A percentile compares a stretch with the other conserved stretches of the same genome.
phyloP scores from a whole-genome alignment of 1,140 invertebrate species.

The Pissodes strobi region DNA sequence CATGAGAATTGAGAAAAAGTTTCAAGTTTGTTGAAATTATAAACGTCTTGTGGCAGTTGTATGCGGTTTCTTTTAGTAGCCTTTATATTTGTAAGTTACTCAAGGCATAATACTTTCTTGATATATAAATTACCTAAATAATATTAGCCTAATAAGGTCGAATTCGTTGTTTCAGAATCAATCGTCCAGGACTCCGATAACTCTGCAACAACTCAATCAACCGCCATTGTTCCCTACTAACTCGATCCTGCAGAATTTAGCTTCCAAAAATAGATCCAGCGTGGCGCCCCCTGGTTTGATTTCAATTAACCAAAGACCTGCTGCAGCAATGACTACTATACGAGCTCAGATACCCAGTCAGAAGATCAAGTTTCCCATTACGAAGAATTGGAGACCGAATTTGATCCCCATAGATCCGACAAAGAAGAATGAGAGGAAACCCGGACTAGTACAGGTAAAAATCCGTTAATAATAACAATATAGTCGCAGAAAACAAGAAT shows the following conservation, averaged over 20 bases:
- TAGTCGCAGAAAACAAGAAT: too few relatives aligned
- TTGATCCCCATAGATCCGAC: slow-evolving; percentile 65
- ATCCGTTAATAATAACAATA: too few relatives aligned
- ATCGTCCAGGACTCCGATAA: slow-evolving; percentile 50
- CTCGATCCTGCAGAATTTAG: slow-evolving; percentile 24
- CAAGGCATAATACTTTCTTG: too few relatives aligned
- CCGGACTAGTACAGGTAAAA: slow-evolving; percentile 49
- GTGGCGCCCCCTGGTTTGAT: slow-evolving; percentile 49
- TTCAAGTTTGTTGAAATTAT: too few relatives aligned
- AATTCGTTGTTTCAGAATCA: slow-evolving; percentile 12
- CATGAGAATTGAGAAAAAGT: too few relatives aligned
- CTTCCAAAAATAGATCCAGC: slow-evolving; percentile 37
- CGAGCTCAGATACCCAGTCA: slow-evolving; percentile 54
- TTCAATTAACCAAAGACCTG: slow-evolving; percentile 46
- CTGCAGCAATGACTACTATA: too few relatives aligned
- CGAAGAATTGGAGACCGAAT: slow-evolving; percentile 69
- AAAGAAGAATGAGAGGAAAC: slow-evolving; percentile 47
- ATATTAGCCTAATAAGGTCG: too few relatives aligned
- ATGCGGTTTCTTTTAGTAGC: too few relatives aligned
- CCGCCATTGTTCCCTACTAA: slow-evolving; percentile 35
- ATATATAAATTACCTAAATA: too few relatives aligned
- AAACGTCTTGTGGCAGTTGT: too few relatives aligned
- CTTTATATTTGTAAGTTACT: too few relatives aligned
- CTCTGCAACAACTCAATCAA: slow-evolving; percentile 51
- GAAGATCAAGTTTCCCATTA: slow-evolving; percentile 56